Conservation (phyloP, 1,140 invertebrate species). For the Musca vetustissima region DNA sequence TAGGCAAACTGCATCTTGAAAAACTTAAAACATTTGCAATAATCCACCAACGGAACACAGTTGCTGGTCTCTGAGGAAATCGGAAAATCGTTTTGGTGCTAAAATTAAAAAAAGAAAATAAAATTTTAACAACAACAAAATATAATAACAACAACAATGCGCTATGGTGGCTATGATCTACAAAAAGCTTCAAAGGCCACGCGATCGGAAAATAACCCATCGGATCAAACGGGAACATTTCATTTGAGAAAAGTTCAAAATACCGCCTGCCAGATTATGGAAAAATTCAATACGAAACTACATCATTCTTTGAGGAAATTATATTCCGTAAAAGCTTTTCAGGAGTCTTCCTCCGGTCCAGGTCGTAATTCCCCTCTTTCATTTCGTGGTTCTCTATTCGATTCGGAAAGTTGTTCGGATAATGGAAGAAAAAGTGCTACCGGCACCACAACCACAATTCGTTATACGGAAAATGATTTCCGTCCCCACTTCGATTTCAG, state of each 20-base stretch:
- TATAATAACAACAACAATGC: slow-evolving; percentile 55
- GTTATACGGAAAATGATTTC: slow-evolving; percentile 37
- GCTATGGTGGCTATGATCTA: slow-evolving; percentile 63
- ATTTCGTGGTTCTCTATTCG: slow-evolving; percentile 48
- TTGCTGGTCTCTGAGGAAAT: too few species aligned
- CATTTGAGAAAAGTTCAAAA: slow-evolving; percentile 41
- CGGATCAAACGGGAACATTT: slow-evolving; percentile 35
- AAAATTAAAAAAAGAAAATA: not conserved
- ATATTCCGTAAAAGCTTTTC: slow-evolving; percentile 13
- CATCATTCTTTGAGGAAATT: slow-evolving; percentile 36
- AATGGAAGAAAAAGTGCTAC: not conserved
- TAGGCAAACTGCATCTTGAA: too few species aligned
- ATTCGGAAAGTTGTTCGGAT: slow-evolving; percentile 29
- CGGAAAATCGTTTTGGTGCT: too few species aligned
- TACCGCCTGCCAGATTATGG: slow-evolving; percentile 43
- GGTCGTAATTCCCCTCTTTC: slow-evolving; percentile 44
- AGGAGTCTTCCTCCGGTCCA: not conserved
- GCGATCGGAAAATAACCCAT: slow-evolving; percentile 30
- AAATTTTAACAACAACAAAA: too few species aligned
- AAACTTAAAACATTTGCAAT: not conserved
- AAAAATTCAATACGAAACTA: slow-evolving; percentile 40
- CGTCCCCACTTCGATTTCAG: slow-evolving; percentile 30
- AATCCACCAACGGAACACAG: not conserved
- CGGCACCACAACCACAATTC: not conserved
- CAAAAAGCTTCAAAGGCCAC: slow-evolving; percentile 59